Percentiles rank a stretch among this genome's conserved stretches.
These are phyloP conservation scores for Melinaea menophilus DNA, from an alignment of 2,888 invertebrate species.

Conservation along the genomic window DNA sequence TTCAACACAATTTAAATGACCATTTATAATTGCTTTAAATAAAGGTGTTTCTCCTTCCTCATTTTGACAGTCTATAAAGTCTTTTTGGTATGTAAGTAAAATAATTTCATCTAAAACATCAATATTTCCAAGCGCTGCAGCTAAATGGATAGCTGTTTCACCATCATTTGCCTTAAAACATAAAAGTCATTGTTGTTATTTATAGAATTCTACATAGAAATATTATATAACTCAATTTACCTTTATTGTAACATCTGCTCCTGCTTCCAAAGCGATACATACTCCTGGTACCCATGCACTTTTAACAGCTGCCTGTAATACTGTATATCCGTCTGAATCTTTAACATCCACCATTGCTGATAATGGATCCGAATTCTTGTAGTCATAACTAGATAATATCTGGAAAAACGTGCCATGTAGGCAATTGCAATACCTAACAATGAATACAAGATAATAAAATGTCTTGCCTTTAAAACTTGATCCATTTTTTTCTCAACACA, in stretches of 20 bases:
- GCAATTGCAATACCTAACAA: background rate
- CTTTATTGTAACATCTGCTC: slow-evolving; percentile 70
- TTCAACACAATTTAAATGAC: slow-evolving; percentile 62
- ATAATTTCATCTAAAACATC: slow-evolving; percentile 73
- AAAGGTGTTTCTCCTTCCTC: slow-evolving; percentile 71
- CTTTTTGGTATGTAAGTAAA: slow-evolving; percentile 65
- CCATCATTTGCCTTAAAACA: slow-evolving; percentile 64
- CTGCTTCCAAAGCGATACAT: slow-evolving; percentile 70
- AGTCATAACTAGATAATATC: slow-evolving; percentile 61
- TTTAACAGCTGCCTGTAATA: slow-evolving; percentile 72
- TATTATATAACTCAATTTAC: slow-evolving; percentile 36
- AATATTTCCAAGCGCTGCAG: slow-evolving; percentile 68
- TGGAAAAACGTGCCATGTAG: slow-evolving; percentile 30
- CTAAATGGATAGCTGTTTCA: slow-evolving; percentile 75
- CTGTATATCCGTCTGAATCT: slow-evolving; percentile 70
- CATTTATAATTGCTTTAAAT: slow-evolving; percentile 64
- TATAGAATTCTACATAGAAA: background rate
- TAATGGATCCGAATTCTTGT: slow-evolving; percentile 56
- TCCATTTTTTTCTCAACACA: slow-evolving; percentile 66
- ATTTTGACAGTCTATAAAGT: slow-evolving; percentile 68
- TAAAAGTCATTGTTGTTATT: background rate
- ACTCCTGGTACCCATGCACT: slow-evolving; percentile 74
- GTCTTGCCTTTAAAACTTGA: slow-evolving; percentile 60
- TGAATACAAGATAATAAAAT: background rate
- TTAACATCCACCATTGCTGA: slow-evolving; percentile 65